phyloP scores from a whole-genome alignment of 2,113 vertebrate genomes.

The Alouatta palliata region DNA sequence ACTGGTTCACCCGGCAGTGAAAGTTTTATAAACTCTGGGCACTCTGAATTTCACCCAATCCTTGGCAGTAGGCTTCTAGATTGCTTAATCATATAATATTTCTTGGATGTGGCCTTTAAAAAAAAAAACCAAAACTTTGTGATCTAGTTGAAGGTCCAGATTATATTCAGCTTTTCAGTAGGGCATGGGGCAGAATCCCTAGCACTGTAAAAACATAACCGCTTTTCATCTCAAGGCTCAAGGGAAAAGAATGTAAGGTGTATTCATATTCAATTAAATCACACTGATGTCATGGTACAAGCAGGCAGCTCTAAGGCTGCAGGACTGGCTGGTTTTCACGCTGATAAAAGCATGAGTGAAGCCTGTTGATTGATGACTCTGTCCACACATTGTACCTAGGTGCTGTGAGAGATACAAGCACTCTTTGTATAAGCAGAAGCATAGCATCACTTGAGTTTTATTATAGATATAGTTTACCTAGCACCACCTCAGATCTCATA shows the following conservation, averaged over 20 bases:
- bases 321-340: neutral
- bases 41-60: constrained; percentile 32
- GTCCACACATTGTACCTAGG: accelerated
- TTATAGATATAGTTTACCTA: accelerated
- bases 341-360: neutral
- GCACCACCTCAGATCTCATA: neutral
- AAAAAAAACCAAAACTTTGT: neutral
- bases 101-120: constrained; percentile 53
- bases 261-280: neutral
- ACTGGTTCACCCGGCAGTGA: neutral
- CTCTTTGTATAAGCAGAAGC: neutral
- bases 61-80: constrained; percentile 51
- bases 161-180: neutral
- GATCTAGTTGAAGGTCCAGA: constrained; percentile 8
- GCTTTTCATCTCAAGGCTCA: constrained; percentile 26
- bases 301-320: neutral
- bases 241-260: neutral
- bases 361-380: neutral
- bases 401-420: accelerated
- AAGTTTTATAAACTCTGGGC: constrained; percentile 12
- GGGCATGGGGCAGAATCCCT: neutral
- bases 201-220: neutral
- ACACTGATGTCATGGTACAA: neutral
- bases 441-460: neutral
- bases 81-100: constrained; percentile 56